A percentile compares a stretch with the other conserved stretches of the same genome.
phyloP scores from a whole-genome alignment of 2,888 invertebrate species.

The Apodemia mormo region DNA sequence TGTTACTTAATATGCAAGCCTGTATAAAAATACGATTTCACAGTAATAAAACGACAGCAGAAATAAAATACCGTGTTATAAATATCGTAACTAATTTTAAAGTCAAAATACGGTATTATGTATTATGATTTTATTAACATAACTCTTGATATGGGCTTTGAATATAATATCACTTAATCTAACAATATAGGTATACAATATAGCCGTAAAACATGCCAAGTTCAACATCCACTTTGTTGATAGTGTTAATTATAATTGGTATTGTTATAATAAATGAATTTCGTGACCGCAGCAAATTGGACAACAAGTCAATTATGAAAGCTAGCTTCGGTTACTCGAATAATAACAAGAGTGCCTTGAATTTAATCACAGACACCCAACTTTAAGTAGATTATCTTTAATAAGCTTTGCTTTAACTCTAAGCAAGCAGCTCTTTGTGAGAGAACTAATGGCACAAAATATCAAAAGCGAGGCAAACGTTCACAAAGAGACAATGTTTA shows the following conservation, averaged over 20 bases:
- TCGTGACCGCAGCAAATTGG: conserved; percentile 11
- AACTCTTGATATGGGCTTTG: background rate
- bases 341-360: conserved; percentile 13
- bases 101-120: too few relatives aligned
- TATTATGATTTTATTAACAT: too few relatives aligned
- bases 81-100: too few relatives aligned
- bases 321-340: conserved; percentile 10
- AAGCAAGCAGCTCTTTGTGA: conserved; percentile 8
- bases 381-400: conserved; percentile 17
- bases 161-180: background rate
- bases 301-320: conserved; percentile 17
- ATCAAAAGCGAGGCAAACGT: background rate
- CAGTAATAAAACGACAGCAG: too few relatives aligned
- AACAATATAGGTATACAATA: background rate
- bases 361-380: conserved; percentile 17
- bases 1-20: too few relatives aligned
- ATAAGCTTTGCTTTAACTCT: conserved; percentile 12
- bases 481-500: background rate
- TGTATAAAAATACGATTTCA: too few relatives aligned
- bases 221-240: background rate
- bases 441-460: background rate
- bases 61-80: too few relatives aligned
- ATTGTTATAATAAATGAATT: conserved; percentile 14
- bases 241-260: conserved; percentile 11
- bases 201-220: background rate